These are phyloP conservation scores for Neria commutata DNA, from an alignment of 2,888 invertebrate genomes.

Conservation along the genomic window DNA sequence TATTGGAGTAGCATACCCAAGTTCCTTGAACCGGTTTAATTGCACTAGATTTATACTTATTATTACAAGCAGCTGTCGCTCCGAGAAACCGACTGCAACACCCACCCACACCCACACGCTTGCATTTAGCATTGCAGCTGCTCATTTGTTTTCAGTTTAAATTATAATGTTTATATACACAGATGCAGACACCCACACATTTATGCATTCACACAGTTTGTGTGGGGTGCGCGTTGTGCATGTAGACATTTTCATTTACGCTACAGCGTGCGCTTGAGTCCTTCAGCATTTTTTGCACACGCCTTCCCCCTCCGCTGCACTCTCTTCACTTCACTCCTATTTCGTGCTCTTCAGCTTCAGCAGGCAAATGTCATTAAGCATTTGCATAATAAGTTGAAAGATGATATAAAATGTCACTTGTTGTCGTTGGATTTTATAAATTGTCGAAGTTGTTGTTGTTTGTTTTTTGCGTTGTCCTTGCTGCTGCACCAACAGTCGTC, in stretches of 20 bases:
- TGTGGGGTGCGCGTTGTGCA: too few species aligned
- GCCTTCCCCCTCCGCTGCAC: background rate
- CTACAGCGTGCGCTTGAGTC: background rate
- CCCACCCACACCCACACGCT: background rate
- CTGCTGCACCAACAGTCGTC: background rate
- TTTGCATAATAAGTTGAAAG: constrained; percentile 31
- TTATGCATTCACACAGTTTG: too few species aligned
- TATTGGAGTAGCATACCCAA: too few species aligned
- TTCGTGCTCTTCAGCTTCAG: background rate
- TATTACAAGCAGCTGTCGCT: too few species aligned
- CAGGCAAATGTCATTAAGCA: constrained; percentile 23
- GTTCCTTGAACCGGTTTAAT: too few species aligned
- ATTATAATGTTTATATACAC: constrained; percentile 31
- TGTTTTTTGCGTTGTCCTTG: constrained; percentile 19
- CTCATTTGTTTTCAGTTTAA: constrained; percentile 23
- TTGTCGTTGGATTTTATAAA: constrained; percentile 26
- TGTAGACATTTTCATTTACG: constrained; percentile 19
- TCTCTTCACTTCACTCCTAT: background rate
- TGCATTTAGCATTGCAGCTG: background rate
- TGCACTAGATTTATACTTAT: too few species aligned
- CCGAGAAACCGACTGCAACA: background rate
- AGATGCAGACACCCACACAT: too few species aligned
- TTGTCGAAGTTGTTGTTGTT: too few species aligned
- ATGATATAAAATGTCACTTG: constrained; percentile 26
- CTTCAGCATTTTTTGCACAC: background rate